phyloP scores from a whole-genome alignment of 2,113 vertebrate genomes.

The Cyanoderma ruficeps region DNA sequence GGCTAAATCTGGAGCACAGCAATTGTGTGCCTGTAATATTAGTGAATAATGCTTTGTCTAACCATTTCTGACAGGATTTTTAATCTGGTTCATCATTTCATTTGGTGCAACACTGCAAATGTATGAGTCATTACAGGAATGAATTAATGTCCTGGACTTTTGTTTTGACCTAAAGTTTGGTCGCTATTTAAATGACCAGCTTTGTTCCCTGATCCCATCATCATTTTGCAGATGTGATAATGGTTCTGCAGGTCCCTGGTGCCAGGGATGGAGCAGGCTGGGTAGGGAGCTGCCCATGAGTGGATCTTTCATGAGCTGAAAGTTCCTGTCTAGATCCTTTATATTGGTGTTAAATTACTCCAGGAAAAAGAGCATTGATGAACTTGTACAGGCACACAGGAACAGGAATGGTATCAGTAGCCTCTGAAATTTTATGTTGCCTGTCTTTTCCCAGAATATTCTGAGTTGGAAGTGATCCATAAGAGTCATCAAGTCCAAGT shows the following conservation, averaged over 20 bases:
- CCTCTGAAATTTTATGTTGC: not conserved
- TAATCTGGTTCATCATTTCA: constrained; percentile 9
- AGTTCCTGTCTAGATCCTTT: not conserved
- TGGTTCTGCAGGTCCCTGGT: not conserved
- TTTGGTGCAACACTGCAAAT: not conserved
- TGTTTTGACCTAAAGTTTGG: not conserved
- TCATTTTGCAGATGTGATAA: not conserved
- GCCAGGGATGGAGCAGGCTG: not conserved
- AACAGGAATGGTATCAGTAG: not conserved
- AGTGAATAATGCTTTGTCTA: constrained; percentile 30
- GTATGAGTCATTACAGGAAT: constrained; percentile 9
- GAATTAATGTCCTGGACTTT: not conserved
- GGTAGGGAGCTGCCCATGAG: not conserved
- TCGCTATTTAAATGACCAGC: not conserved
- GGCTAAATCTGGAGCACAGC: not conserved
- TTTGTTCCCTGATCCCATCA: not conserved
- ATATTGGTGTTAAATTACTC: not conserved
- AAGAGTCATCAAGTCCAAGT: not conserved
- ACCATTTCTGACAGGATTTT: constrained; percentile 30
- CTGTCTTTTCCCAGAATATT: not conserved
- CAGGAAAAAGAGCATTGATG: not conserved
- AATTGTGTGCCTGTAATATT: not conserved
- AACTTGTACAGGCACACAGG: not conserved
- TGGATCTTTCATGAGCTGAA: not conserved
- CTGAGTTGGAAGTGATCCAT: not conserved